A percentile compares a stretch with the other conserved stretches of the same genome.
phyloP scores from a whole-genome alignment of 2,113 vertebrate species.

The Centrocercus urophasianus region DNA sequence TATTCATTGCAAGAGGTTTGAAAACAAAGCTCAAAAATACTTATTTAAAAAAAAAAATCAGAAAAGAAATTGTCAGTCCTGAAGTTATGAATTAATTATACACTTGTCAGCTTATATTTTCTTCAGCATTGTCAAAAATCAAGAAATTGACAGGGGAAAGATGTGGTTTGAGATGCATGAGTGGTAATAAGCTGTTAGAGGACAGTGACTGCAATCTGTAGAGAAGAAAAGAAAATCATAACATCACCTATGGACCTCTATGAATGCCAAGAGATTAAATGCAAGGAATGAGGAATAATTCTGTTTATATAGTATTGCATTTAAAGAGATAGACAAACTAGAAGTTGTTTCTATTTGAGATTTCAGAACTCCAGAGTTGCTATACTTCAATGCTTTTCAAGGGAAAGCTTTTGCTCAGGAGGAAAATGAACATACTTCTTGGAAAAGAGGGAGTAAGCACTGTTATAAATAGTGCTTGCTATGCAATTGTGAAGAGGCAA shows the following conservation, averaged over 20 bases:
- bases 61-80: not conserved
- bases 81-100: conserved; percentile 37
- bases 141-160: not conserved
- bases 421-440: not conserved
- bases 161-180: not conserved
- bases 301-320: not conserved
- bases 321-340: not conserved
- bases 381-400: conserved; percentile 15
- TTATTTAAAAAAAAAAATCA: conserved; percentile 13
- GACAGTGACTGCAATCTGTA: not conserved
- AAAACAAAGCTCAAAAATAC: not conserved
- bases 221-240: not conserved
- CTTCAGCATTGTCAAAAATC: not conserved
- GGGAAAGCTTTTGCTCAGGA: not conserved
- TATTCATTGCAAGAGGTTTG: not conserved
- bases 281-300: conserved; percentile 1
- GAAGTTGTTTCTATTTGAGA: not conserved
- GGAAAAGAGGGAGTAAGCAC: not conserved
- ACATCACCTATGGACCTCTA: not conserved
- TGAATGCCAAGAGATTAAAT: not conserved
- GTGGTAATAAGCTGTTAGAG: not conserved
- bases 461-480: not conserved
- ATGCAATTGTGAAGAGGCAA: not conserved
- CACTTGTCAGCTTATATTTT: conserved; percentile 27
- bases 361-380: conserved; percentile 11